A percentile compares a stretch with the other conserved stretches of the same genome.
Conservation (phyloP, 1,140 invertebrate genomes). For the Euura lappo region DNA sequence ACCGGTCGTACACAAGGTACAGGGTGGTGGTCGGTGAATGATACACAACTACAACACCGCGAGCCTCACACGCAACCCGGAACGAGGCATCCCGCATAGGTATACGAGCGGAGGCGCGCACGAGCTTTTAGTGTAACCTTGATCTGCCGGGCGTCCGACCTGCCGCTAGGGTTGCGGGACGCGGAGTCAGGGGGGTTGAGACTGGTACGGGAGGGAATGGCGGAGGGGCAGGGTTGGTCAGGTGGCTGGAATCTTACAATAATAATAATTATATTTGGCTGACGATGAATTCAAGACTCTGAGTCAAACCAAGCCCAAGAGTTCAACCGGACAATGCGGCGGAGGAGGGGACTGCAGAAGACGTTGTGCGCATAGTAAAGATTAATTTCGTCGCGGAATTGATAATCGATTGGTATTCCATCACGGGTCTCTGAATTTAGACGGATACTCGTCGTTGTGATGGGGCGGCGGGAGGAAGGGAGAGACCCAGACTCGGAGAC, state of each 20-base stretch:
- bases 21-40: neutral
- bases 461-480: neutral
- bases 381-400: neutral
- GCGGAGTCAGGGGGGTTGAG: neutral
- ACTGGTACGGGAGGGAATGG: neutral
- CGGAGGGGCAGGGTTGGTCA: neutral
- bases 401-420: neutral
- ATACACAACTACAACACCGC: neutral
- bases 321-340: neutral
- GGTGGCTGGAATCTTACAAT: neutral
- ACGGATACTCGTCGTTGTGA: neutral
- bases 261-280: neutral
- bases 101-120: neutral
- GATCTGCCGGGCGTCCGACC: constrained; percentile 30
- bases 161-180: neutral
- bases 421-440: neutral
- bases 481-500: neutral
- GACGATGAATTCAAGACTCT: too few relatives aligned
- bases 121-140: constrained; percentile 49
- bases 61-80: neutral
- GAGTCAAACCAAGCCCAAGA: neutral
- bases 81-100: neutral
- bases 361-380: neutral
- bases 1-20: neutral
- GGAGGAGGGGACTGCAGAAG: neutral